phyloP scores from a whole-genome alignment of 2,888 invertebrate species.

The Belgica antarctica region DNA sequence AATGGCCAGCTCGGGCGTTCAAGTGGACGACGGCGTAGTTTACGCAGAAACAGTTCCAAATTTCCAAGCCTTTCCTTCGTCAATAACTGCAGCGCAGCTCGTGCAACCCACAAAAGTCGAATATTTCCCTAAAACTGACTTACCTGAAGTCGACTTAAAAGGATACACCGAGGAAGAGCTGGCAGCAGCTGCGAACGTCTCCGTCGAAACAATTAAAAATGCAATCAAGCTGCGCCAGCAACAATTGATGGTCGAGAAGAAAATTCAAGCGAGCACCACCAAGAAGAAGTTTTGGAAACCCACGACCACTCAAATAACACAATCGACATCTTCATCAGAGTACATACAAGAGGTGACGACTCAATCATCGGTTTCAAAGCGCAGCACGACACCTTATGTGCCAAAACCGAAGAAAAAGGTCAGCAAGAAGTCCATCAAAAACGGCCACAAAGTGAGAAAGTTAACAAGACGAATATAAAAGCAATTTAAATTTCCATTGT shows the following conservation, averaged over 20 bases:
- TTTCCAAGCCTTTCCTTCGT: slow-evolving; percentile 26
- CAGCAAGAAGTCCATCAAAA: slow-evolving; percentile 47
- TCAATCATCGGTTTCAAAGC: slow-evolving; percentile 55
- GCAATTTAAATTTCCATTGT: slow-evolving; percentile 17
- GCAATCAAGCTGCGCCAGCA: slow-evolving; percentile 71
- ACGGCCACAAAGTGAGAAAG: slow-evolving; percentile 49
- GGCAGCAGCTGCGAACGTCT: slow-evolving; percentile 72
- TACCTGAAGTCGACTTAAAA: slow-evolving; percentile 49
- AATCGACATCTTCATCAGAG: slow-evolving; percentile 51
- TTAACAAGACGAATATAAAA: background rate
- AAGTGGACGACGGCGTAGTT: background rate
- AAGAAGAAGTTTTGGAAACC: background rate
- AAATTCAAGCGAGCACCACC: background rate
- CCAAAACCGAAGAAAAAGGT: slow-evolving; percentile 46
- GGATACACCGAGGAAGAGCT: slow-evolving; percentile 58
- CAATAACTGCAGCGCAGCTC: background rate
- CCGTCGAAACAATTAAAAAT: slow-evolving; percentile 73
- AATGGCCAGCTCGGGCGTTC: slow-evolving; percentile 5
- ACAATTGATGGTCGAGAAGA: slow-evolving; percentile 61
- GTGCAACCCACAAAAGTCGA: slow-evolving; percentile 15
- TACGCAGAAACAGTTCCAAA: background rate
- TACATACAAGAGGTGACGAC: slow-evolving; percentile 53
- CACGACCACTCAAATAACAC: slow-evolving; percentile 49
- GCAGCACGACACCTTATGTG: slow-evolving; percentile 50
- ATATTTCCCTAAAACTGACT: slow-evolving; percentile 25